These are phyloP conservation scores for Chaitophorus viminalis DNA, from an alignment of 2,888 invertebrate genomes.

Conservation along the genomic window DNA sequence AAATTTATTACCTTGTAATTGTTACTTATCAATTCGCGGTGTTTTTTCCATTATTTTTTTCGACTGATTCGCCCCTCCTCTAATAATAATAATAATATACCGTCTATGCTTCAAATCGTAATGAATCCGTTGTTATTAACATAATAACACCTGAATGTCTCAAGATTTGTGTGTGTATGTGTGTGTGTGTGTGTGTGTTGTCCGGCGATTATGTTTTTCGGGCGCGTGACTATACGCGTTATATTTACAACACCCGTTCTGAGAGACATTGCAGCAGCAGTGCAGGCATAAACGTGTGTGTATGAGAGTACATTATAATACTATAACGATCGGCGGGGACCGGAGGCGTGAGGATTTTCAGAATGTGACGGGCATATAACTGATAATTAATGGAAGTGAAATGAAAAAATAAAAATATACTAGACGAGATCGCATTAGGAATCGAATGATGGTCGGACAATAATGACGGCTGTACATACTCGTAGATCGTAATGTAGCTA, in stretches of 20 bases:
- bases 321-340: not conserved
- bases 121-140: no score
- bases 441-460: no score
- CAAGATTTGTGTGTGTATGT: no score
- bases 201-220: not conserved
- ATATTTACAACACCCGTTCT: not conserved
- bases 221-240: not conserved
- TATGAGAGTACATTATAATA: not conserved
- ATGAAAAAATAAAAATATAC: not conserved
- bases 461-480: not conserved
- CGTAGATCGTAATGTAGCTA: not conserved
- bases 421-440: constrained; percentile 11
- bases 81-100: no score
- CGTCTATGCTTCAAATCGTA: not conserved
- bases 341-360: constrained; percentile 32
- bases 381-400: constrained; percentile 25
- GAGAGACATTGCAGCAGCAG: not conserved
- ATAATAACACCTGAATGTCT: no score
- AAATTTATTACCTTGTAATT: no score
- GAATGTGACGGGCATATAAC: constrained; percentile 20
- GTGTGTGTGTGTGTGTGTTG: not conserved
- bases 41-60: no score
- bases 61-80: no score
- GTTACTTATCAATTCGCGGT: no score
- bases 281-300: no score